phyloP scores from a whole-genome alignment of 1,140 invertebrate species.

The Heliconius nattereri region DNA sequence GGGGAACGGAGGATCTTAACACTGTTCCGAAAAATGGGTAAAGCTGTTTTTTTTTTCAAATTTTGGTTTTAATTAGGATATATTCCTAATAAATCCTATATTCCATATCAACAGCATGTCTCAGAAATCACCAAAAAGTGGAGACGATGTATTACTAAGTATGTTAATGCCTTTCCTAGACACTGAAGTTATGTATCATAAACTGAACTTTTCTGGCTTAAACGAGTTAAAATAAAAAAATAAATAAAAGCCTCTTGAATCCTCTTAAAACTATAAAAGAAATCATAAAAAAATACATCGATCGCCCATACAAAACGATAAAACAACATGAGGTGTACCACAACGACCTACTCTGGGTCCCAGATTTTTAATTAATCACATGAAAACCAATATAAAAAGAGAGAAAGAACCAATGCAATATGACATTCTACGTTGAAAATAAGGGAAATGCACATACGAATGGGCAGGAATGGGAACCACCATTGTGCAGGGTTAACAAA shows the following conservation, averaged over 20 bases:
- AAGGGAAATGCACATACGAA: slow-evolving; percentile 14
- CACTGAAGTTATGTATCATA: too few relatives aligned
- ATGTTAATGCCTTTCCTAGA: too few relatives aligned
- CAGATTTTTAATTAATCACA: slow-evolving; percentile 13
- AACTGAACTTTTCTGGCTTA: too few relatives aligned
- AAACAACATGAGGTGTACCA: slow-evolving; percentile 10
- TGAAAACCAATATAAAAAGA: slow-evolving; percentile 1
- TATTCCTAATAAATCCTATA: too few relatives aligned
- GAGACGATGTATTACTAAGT: too few relatives aligned
- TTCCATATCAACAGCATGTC: too few relatives aligned
- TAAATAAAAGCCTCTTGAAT: neutral
- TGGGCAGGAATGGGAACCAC: slow-evolving; percentile 11
- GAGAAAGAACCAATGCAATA: slow-evolving; percentile 3
- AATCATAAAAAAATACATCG: neutral
- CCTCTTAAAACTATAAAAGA: neutral
- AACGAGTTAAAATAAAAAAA: neutral
- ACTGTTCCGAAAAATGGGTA: too few relatives aligned
- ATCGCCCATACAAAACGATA: neutral
- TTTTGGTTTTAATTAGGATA: too few relatives aligned
- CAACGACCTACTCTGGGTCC: neutral
- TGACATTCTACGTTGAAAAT: slow-evolving; percentile 8
- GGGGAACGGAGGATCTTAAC: too few relatives aligned
- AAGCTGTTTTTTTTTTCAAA: too few relatives aligned
- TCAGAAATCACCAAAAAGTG: too few relatives aligned
- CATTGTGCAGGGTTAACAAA: slow-evolving; percentile 19